Percentiles rank a stretch among this genome's conserved stretches.
phyloP scores from a whole-genome alignment of 2,888 invertebrate species.

The Amphipyra tragopoginis region DNA sequence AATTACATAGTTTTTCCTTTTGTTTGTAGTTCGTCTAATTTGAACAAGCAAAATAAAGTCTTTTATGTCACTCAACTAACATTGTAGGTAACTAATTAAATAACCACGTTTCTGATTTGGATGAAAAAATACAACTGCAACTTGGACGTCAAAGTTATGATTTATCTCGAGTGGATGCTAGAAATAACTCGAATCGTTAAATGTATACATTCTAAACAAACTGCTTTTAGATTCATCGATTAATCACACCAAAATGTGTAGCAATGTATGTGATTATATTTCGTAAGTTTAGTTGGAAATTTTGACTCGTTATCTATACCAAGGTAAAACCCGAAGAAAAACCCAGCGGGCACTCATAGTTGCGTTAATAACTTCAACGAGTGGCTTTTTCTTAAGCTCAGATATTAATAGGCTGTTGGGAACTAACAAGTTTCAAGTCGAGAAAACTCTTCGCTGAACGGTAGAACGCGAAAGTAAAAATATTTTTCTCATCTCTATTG shows the following conservation, averaged over 20 bases:
- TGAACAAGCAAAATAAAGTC: not conserved
- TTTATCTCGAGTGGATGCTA: not conserved
- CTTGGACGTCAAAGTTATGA: not conserved
- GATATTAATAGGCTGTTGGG: conserved; percentile 55
- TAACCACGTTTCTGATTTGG: too few relatives aligned
- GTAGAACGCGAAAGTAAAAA: conserved; percentile 32
- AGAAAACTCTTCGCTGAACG: conserved; percentile 37
- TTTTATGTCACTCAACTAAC: not conserved
- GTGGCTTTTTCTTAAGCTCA: conserved; percentile 46
- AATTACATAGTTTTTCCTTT: not conserved
- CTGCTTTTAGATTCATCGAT: not conserved
- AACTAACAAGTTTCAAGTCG: conserved; percentile 53
- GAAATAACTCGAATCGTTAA: not conserved
- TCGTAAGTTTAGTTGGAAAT: not conserved
- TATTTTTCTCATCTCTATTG: conserved; percentile 32
- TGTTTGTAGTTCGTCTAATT: not conserved
- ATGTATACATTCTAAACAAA: conserved; percentile 1
- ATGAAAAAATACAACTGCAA: not conserved
- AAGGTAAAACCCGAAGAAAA: conserved; percentile 3
- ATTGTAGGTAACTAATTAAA: too few relatives aligned
- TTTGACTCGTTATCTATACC: not conserved
- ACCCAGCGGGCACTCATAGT: conserved; percentile 4
- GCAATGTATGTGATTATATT: not conserved
- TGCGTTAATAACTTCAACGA: conserved; percentile 38
- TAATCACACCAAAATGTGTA: not conserved